A percentile compares a stretch with the other conserved stretches of the same genome.
Evolutionary conservation across 2,797 vertebrate genomes (phyloP).

Genomic region (Gallinago nigripennis): DNA sequence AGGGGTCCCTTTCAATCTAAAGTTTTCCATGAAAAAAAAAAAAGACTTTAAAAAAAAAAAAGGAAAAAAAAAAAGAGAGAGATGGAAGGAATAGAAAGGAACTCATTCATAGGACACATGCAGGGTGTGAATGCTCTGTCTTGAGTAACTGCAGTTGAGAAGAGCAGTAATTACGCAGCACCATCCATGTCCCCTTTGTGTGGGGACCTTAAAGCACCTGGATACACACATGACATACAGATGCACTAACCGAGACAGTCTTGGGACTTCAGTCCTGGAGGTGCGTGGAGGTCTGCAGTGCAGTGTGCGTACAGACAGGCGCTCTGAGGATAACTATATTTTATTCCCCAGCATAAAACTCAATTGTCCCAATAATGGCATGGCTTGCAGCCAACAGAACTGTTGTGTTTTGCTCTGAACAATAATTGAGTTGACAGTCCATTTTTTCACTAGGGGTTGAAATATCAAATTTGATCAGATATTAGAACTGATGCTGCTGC

Average conservation of each 20-base stretch:
- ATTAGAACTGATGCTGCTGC: slow-evolving; percentile 43
- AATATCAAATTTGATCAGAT: slow-evolving; percentile 66
- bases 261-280: not conserved
- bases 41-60: not conserved
- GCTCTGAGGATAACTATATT: not conserved
- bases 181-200: not conserved
- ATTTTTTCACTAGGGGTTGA: slow-evolving; percentile 56
- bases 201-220: not conserved
- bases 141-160: not conserved
- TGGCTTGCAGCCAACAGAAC: slow-evolving; percentile 58
- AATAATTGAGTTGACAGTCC: slow-evolving; percentile 69
- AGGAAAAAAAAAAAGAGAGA: not conserved
- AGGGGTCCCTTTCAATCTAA: not conserved
- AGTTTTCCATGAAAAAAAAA: not conserved
- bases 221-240: not conserved
- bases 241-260: not conserved
- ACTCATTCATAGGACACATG: not conserved
- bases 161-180: not conserved
- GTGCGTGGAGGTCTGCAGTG: not conserved
- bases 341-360: slow-evolving; percentile 59
- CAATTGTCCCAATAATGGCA: slow-evolving; percentile 37
- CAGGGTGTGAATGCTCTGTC: not conserved
- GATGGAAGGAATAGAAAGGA: not conserved
- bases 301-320: not conserved
- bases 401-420: slow-evolving; percentile 32